A percentile compares a stretch with the other conserved stretches of the same genome.
Conservation (phyloP, 2,113 vertebrate species). For the Nannobrachium achirus region DNA sequence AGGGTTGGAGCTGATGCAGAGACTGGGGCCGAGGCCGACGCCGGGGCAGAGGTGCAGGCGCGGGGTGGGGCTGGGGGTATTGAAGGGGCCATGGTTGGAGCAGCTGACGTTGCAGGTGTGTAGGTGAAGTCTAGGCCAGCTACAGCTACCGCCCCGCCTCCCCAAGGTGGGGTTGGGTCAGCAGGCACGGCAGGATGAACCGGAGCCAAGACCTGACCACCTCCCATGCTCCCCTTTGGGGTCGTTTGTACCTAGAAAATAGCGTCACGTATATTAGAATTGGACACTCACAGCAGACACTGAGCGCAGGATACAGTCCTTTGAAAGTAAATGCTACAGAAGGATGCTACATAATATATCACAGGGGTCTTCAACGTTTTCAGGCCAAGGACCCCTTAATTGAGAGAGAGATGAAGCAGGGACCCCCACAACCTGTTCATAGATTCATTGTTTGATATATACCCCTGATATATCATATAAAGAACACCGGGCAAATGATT, state of each 20-base stretch:
- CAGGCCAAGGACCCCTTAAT: too few relatives aligned
- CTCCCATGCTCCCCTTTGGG: constrained; percentile 48
- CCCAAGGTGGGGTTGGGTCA: constrained; percentile 57
- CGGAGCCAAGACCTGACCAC: constrained; percentile 47
- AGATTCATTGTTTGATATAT: too few relatives aligned
- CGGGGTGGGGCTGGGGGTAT: background rate
- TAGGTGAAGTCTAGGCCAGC: constrained; percentile 29
- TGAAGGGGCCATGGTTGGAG: constrained; percentile 9
- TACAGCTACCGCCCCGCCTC: constrained; percentile 41
- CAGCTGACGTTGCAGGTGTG: constrained; percentile 2
- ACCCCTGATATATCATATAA: too few relatives aligned
- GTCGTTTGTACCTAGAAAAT: constrained; percentile 36
- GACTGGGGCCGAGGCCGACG: constrained; percentile 13
- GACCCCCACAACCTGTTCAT: too few relatives aligned
- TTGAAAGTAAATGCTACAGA: too few relatives aligned
- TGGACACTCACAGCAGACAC: constrained; percentile 5
- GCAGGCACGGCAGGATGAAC: constrained; percentile 40
- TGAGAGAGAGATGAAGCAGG: too few relatives aligned
- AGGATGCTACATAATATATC: too few relatives aligned
- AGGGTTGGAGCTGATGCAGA: constrained; percentile 43
- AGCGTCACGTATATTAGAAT: constrained; percentile 13
- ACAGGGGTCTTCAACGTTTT: too few relatives aligned
- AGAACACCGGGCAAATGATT: too few relatives aligned
- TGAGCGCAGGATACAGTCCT: constrained; percentile 24
- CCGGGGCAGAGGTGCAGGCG: constrained; percentile 5